Conservation (phyloP, 2,888 invertebrate species). For the Dermolepida albohirtum region DNA sequence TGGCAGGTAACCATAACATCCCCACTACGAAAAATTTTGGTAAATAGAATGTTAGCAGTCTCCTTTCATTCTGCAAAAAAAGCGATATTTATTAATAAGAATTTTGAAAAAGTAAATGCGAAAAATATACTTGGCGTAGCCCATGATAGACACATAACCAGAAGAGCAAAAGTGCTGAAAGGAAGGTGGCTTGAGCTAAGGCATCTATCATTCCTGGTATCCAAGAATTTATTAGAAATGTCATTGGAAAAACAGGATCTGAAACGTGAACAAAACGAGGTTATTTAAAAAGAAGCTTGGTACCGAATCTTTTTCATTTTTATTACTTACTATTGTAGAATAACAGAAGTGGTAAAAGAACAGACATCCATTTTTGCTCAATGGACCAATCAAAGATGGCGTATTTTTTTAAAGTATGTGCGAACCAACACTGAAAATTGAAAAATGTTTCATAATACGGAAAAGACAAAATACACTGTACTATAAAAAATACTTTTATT, state of each 20-base stretch:
- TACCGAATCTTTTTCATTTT: not conserved
- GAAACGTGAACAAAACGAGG: slow-evolving; percentile 54
- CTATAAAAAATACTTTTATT: too few relatives aligned
- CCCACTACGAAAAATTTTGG: slow-evolving; percentile 90
- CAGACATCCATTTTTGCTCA: slow-evolving; percentile 96
- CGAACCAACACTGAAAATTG: slow-evolving; percentile 95
- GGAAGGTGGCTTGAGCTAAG: slow-evolving; percentile 88
- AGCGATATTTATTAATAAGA: too few relatives aligned
- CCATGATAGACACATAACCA: slow-evolving; percentile 98
- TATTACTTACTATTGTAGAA: slow-evolving; percentile 89
- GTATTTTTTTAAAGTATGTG: slow-evolving; percentile 88
- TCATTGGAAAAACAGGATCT: slow-evolving; percentile 96
- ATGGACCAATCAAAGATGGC: slow-evolving; percentile 94
- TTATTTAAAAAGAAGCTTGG: not conserved
- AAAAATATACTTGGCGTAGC: slow-evolving; percentile 79
- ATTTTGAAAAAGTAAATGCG: too few relatives aligned
- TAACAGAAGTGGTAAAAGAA: slow-evolving; percentile 86
- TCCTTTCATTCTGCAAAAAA: slow-evolving; percentile 82
- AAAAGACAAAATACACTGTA: too few relatives aligned
- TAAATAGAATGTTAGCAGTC: slow-evolving; percentile 87
- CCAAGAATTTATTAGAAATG: slow-evolving; percentile 89
- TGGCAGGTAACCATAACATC: slow-evolving; percentile 86
- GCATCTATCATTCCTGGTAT: slow-evolving; percentile 94
- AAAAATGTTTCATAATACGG: too few relatives aligned
- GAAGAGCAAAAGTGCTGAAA: slow-evolving; percentile 88